Conservation (phyloP, 2,888 invertebrate species). For the Mimas tiliae region DNA sequence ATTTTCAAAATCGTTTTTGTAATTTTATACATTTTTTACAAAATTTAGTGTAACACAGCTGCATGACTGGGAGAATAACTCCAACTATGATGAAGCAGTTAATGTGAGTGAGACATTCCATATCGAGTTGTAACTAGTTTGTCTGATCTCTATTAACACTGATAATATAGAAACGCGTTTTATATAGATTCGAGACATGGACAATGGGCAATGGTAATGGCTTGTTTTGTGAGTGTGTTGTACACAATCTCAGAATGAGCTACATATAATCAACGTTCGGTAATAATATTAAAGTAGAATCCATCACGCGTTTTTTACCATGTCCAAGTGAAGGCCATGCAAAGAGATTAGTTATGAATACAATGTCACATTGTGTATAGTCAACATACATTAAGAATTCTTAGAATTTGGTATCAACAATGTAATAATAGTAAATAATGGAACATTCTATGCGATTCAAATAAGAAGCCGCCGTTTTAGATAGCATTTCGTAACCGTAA, state of each 20-base stretch:
- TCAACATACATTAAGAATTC: not conserved
- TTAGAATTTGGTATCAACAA: not conserved
- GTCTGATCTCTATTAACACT: slow-evolving; percentile 26
- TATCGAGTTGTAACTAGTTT: slow-evolving; percentile 61
- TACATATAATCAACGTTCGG: not conserved
- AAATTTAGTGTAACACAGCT: slow-evolving; percentile 76
- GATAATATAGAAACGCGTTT: not conserved
- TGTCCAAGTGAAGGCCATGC: not conserved
- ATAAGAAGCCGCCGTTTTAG: not conserved
- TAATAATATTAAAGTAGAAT: too few species aligned
- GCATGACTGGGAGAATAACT: slow-evolving; percentile 65
- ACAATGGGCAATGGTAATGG: slow-evolving; percentile 1
- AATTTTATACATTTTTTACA: slow-evolving; percentile 83
- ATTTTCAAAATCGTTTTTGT: slow-evolving; percentile 79
- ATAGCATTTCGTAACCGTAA: not conserved
- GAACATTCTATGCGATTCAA: too few species aligned
- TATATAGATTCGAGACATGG: not conserved
- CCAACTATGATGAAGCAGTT: slow-evolving; percentile 69
- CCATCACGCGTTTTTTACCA: not conserved
- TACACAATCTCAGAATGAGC: not conserved
- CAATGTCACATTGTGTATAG: not conserved
- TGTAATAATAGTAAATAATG: not conserved
- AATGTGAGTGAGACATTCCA: slow-evolving; percentile 83
- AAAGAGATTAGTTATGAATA: not conserved
- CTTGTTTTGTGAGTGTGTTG: not conserved